Evolutionary conservation across 2,113 vertebrate genomes (phyloP), one percentile per base, ranked within the genome.

Genomic region (Pterocles gutturalis): DNA sequence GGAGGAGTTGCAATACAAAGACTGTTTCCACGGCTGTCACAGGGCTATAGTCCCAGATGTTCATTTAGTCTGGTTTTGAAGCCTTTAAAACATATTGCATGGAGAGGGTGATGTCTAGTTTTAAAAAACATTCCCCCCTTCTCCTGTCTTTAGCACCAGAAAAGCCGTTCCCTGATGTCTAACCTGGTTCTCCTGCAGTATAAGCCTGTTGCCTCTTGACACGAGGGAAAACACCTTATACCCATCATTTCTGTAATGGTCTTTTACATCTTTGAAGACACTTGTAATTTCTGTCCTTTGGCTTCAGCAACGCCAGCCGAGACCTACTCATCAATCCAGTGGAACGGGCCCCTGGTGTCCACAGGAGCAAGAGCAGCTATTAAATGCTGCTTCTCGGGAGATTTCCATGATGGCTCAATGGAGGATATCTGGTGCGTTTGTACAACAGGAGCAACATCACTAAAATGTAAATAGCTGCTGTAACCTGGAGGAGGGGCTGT

Each of bases 381-480:
- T 34, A 62, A 75, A 64, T 17, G 15, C 33, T 75, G 36, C 34
- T 73, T 46, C 34, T 51, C 26, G 60, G 34, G 57, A 71, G 20
- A 2, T 11, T 1, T 4, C 7, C 3, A 0, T 9, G 67, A 21
- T 38, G n/a, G 17, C 17, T 92, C 62, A 65, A 7, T 0, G 2
- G 2, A 8, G 20, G 53, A 8, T 71, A 22, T 15, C 55, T 25
- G 29, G 19, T 70, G 34, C 3, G 5, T 49, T 26, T 28, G 11
- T n/a, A 22, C 29, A 49, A 36, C 54, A 60, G 18, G 4, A 82
- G 24, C 16, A 81, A 17, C 87, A 75, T 11, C 41, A 19, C 43
- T 11, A 13, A 28, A 31, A 7, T 3, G 5, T 5, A 19, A 55
- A 67, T 4, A 57, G 26, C 48, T 53, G 36, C 3, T 62, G n/a